Evolutionary conservation across 2,113 vertebrate species (phyloP).

Genomic region (Prolemur simus): DNA sequence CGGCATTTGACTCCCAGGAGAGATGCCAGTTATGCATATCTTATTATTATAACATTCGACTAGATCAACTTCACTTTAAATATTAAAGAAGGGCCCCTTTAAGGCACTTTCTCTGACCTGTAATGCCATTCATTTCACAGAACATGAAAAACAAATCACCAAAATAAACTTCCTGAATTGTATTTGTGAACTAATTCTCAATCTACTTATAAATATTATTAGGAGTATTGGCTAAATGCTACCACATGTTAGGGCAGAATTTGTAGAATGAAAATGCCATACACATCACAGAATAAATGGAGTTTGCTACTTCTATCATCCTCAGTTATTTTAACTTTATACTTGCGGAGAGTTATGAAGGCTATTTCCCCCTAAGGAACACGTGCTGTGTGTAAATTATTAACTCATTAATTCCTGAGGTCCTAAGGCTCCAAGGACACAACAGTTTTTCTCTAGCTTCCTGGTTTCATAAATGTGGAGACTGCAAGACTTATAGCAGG

Average conservation of each 20-base stretch:
- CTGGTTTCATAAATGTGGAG: constrained; percentile 48
- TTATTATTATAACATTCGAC: constrained; percentile 49
- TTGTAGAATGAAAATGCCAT: constrained; percentile 55
- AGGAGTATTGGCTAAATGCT: constrained; percentile 64
- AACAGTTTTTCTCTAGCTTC: constrained; percentile 44
- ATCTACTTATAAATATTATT: constrained; percentile 73
- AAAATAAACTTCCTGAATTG: constrained; percentile 62
- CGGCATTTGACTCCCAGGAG: constrained; percentile 45
- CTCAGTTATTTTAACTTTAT: constrained; percentile 56
- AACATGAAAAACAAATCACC: constrained; percentile 69
- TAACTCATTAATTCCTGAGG: constrained; percentile 66
- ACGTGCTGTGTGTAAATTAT: constrained; percentile 54
- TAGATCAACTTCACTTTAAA: constrained; percentile 41
- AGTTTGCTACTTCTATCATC: constrained; percentile 37
- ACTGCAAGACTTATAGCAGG: constrained; percentile 54
- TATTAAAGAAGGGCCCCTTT: constrained; percentile 27
- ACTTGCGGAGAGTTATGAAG: background rate
- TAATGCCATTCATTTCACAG: constrained; percentile 63
- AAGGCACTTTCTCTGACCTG: constrained; percentile 56
- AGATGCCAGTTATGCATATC: constrained; percentile 39
- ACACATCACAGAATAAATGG: constrained; percentile 52
- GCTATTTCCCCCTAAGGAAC: constrained; percentile 12
- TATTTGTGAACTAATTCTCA: constrained; percentile 67
- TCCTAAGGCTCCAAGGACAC: constrained; percentile 30
- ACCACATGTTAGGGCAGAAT: constrained; percentile 66